A percentile compares a stretch with the other conserved stretches of the same genome.
Evolutionary conservation across 1,140 invertebrate genomes (phyloP).

Genomic region (Mylabris phalerata): DNA sequence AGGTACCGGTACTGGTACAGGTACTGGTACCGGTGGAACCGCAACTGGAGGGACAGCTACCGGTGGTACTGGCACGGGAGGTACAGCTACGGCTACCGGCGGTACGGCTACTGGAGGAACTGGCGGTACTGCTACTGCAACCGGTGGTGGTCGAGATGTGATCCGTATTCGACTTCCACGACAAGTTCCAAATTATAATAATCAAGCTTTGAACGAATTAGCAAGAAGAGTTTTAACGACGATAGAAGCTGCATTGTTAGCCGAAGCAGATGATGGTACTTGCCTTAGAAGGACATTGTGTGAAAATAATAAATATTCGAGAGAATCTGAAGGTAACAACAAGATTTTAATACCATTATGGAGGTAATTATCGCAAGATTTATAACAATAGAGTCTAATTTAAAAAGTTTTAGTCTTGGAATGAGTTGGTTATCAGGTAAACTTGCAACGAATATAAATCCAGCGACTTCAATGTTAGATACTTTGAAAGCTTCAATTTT

Average conservation of each 20-base stretch:
- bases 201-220: conserved; percentile 46
- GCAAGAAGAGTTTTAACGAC: conserved; percentile 49
- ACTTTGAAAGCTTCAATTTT: conserved; percentile 53
- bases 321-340: conserved; percentile 44
- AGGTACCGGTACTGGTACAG: conserved; percentile 3
- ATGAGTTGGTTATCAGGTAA: conserved; percentile 53
- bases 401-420: conserved; percentile 50
- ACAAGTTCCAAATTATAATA: conserved; percentile 28
- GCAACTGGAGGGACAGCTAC: conserved; percentile 10
- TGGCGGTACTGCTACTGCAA: conserved; percentile 8
- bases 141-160: neutral
- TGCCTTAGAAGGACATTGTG: conserved; percentile 58
- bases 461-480: conserved; percentile 42
- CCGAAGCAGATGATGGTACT: conserved; percentile 43
- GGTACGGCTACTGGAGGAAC: conserved; percentile 5
- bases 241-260: conserved; percentile 47
- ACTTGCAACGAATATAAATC: conserved; percentile 32
- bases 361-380: conserved; percentile 47
- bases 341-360: conserved; percentile 61
- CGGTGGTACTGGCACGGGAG: neutral
- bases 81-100: conserved; percentile 11
- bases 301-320: conserved; percentile 55
- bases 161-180: conserved; percentile 16
- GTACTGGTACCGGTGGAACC: conserved; percentile 5
- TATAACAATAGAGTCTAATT: neutral